Conservation (phyloP, 2,113 vertebrate species). For the human region GRCh38 chr5:9710501-9711000, state of each 20-base stretch:
- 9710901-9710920: no score
- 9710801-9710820: not conserved
- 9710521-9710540: not conserved
- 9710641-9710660: not conserved
- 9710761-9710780: not conserved
- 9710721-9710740: not conserved
- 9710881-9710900: no score
- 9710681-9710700: not conserved
- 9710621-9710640: not conserved
- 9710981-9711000: no score
- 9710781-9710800: not conserved
- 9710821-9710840: not conserved
- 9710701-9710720: not conserved
- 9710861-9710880: not conserved
- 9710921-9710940: no score
- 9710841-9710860: not conserved
- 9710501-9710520: not conserved
- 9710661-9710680: not conserved
- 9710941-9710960: no score
- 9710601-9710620: not conserved
- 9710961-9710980: no score
- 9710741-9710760: not conserved
- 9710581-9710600: not conserved
- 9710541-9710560: not conserved
- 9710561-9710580: not conserved